Evolutionary conservation across 2,797 vertebrate genomes (phyloP).

Genomic region (Hylomyscus alleni): DNA sequence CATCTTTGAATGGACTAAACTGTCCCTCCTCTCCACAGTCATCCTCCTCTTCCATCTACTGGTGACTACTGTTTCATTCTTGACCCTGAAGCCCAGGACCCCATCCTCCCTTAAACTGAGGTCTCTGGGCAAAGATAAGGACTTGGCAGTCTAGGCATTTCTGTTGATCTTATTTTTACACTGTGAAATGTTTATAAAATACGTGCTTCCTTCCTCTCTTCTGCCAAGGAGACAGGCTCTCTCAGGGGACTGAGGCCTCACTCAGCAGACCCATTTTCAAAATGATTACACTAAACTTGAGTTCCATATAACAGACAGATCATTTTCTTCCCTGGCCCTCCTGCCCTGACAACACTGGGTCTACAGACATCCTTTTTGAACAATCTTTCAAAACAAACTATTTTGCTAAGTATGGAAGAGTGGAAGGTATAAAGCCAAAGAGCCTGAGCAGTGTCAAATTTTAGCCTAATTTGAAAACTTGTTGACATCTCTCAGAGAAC

Average conservation of each 20-base stretch:
- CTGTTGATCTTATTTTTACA: background rate
- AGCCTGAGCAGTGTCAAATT: background rate
- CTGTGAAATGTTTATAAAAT: conserved; percentile 33
- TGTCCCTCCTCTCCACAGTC: background rate
- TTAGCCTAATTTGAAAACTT: background rate
- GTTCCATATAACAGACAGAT: rapidly evolving
- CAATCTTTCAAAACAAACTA: background rate
- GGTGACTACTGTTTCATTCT: background rate
- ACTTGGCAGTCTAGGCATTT: background rate
- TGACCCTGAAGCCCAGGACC: background rate
- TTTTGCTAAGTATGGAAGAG: background rate
- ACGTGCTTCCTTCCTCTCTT: background rate
- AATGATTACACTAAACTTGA: background rate
- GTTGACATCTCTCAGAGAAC: background rate
- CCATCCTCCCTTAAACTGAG: background rate
- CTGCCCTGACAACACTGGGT: background rate
- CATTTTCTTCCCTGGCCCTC: background rate
- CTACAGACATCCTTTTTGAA: background rate
- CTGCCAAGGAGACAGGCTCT: background rate
- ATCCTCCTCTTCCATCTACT: background rate
- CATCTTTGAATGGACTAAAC: background rate
- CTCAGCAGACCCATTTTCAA: background rate
- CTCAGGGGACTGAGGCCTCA: background rate
- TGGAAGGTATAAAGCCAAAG: background rate
- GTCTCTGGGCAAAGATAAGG: background rate